These are phyloP conservation scores for Dicyrtoma fusca DNA, from an alignment of 2,888 invertebrate genomes.

Conservation along the genomic window DNA sequence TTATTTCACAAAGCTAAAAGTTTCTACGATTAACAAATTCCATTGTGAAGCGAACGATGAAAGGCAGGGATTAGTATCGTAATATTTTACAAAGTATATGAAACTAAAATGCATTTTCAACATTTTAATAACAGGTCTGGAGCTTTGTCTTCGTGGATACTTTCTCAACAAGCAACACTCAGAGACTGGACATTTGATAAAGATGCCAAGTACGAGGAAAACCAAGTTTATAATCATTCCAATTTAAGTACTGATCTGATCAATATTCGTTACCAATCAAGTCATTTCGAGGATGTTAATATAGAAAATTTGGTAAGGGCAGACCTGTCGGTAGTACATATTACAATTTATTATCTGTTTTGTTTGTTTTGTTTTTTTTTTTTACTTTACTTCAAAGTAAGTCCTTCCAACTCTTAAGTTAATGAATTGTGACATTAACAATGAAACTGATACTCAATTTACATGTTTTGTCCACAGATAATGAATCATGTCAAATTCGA, in stretches of 20 bases:
- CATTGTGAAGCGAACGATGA: too few relatives aligned
- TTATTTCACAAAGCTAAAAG: too few relatives aligned
- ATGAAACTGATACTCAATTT: background rate
- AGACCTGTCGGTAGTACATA: background rate
- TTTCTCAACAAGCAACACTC: constrained; percentile 53
- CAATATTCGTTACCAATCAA: constrained; percentile 50
- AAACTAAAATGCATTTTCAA: constrained; percentile 1
- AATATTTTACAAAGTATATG: too few relatives aligned
- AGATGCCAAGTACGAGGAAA: constrained; percentile 48
- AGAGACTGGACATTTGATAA: constrained; percentile 56
- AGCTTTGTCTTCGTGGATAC: constrained; percentile 51
- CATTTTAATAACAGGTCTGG: constrained; percentile 38
- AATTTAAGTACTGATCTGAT: constrained; percentile 46
- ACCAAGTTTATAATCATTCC: constrained; percentile 44
- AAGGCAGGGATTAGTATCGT: too few relatives aligned
- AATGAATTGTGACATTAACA: too few relatives aligned
- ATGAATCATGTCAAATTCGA: constrained; percentile 73
- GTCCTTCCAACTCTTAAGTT: too few relatives aligned
- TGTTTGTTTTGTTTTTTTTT: too few relatives aligned
- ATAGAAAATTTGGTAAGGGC: constrained; percentile 50
- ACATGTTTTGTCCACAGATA: constrained; percentile 43
- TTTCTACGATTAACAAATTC: too few relatives aligned
- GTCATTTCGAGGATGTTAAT: constrained; percentile 49
- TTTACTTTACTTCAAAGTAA: too few relatives aligned
- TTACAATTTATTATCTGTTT: background rate